Evolutionary conservation across 2,113 vertebrate genomes (phyloP), one percentile per base, ranked within the genome.

Genomic region (Electrona antarctica): DNA sequence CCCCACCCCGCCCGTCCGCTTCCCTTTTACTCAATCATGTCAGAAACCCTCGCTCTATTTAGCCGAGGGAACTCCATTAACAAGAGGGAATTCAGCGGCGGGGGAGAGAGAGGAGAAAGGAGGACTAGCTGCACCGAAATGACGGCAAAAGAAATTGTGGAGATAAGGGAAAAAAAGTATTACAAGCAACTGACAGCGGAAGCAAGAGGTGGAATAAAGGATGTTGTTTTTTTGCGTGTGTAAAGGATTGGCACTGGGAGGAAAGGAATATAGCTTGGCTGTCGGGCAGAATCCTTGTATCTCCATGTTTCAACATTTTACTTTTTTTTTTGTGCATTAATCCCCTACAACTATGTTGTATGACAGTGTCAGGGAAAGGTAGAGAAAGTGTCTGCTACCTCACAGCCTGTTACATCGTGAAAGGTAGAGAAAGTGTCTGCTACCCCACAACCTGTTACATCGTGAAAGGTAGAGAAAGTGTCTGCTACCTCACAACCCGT

Each of bases 11-110:
- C 82, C 77, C 76, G 66, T 73, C 80, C 64, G 7, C 50, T 66
- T 78, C 71, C 73, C 81, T 87, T 88, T 85, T 67, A 87, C 84
- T 92, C 79, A 81, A 78, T 90, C 88, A 81, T 74, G 79, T 84
- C 76, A 82, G 82, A 85, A 41, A 81, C 72, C 54, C 13, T 55
- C 68, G 33, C 77, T 83, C 85, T 89, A 88, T 92, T 91, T 89
- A 89, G 81, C 78, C 64, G 55, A 69, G 74, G 73, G 79, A 84
- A 80, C 82, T 87, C 86, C 73, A 91, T 92, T 90, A 91, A 79
- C 76, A 85, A 65, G 72, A 75, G 67, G 71, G 78, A 71, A 73
- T 74, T 28, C 74, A 74, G 76, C 57, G 21, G 68, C 3, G 0
- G 49, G 28, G 28, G 65, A 28, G 51, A 59, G 65, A 28, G 51